Evolutionary conservation across 2,797 vertebrate genomes (phyloP).

Genomic region (Enoplosus armatus): DNA sequence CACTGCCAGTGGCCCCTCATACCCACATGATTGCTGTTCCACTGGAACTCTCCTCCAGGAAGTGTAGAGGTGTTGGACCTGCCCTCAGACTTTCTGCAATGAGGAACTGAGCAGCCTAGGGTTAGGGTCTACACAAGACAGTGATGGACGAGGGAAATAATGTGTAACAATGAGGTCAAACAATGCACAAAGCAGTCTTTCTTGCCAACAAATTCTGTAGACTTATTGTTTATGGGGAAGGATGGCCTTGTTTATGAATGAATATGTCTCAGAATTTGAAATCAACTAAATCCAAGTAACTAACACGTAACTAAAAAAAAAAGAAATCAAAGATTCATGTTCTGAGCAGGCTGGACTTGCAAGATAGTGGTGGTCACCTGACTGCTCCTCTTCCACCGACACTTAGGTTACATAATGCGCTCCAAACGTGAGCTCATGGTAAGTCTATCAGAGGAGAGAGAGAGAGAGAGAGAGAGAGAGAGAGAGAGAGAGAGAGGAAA

Average conservation of each 20-base stretch:
- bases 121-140: conserved; percentile 8
- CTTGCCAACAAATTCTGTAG: conserved; percentile 2
- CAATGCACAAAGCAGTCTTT: neutral
- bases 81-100: conserved; percentile 13
- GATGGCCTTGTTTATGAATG: neutral
- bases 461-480: conserved; percentile 33
- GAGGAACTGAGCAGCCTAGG: conserved; percentile 25
- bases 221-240: neutral
- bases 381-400: conserved; percentile 60
- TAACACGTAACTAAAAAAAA: neutral
- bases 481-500: conserved; percentile 43
- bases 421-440: conserved; percentile 60
- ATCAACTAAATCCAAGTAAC: neutral
- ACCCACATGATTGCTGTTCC: conserved; percentile 41
- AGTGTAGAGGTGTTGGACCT: conserved; percentile 27
- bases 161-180: conserved; percentile 41
- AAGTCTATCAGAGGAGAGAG: conserved; percentile 46
- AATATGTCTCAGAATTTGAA: neutral
- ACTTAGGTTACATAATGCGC: conserved; percentile 58
- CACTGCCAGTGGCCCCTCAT: conserved; percentile 20
- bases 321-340: neutral
- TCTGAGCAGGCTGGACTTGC: conserved; percentile 16
- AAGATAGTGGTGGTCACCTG: conserved; percentile 61
- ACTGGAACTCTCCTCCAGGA: conserved; percentile 34
- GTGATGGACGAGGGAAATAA: conserved; percentile 32